Evolutionary conservation across 1,140 invertebrate genomes (phyloP), one percentile per base, ranked within the genome.

Genomic region (Zaprionus lachaisei): DNA sequence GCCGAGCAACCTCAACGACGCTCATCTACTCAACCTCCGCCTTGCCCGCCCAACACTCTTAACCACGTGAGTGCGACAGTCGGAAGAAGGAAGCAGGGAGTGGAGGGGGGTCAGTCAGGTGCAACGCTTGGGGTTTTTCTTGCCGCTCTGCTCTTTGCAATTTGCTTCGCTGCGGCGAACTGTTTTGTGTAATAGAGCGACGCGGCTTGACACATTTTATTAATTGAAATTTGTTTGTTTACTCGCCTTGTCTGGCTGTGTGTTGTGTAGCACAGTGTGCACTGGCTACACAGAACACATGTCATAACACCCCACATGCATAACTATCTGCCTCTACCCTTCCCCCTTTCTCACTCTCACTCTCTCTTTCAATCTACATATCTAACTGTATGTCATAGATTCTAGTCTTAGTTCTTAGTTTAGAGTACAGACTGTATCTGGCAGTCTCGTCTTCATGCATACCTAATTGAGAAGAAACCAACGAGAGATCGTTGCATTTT

Each of bases 141-240:
- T 74, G 55, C 12, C 11, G 9, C 14, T 17, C 20, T 55, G 20
- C 20, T 26, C 24, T 56, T 41, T 54, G 22, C 11, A 34, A 22
- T 44, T 56, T 31, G 49, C 24, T 26, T 34, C 15, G 66, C 60
- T 62, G 55, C 31, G 44, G 54, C 55, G n/a, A 63, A 64, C 54
- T 38, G 65, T 68, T 70, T 70, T 87, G 81, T 90, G 75, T 72
- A 90, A 85, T 89, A 72, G 85, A 81, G 78, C 85, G 69, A 81
- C 81, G 75, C 72, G 81, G 81, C 81, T 90, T 90, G 84, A 89
- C 84, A 84, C 85, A 89, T 77, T 87, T 87, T 84, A 90, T 87
- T 81, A 90, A 90, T 90, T 90, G 79, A 89, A 90, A 89, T 89
- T 89, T 84, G 81, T 84, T 90, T 89, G 81, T 79, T 90, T 76